phyloP scores from a whole-genome alignment of 2,113 vertebrate species.

The Cephalopholis sonnerati region DNA sequence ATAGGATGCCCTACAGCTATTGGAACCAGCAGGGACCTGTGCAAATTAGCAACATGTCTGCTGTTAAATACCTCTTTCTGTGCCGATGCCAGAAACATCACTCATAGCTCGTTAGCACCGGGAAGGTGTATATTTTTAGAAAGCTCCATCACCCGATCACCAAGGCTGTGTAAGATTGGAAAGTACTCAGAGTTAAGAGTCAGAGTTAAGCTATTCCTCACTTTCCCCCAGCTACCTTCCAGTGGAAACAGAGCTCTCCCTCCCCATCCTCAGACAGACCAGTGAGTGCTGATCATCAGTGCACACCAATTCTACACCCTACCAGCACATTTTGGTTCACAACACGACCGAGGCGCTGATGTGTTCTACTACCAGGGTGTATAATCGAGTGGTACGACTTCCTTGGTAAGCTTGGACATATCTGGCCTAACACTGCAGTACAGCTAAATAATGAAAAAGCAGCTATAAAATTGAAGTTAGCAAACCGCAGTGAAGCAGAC shows the following conservation, averaged over 20 bases:
- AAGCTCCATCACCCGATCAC: slow-evolving; percentile 8
- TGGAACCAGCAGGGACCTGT: slow-evolving; percentile 1
- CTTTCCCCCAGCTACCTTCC: slow-evolving; percentile 1
- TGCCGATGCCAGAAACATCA: slow-evolving; percentile 12
- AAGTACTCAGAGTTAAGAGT: not conserved
- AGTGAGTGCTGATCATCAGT: slow-evolving; percentile 19
- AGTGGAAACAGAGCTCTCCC: not conserved
- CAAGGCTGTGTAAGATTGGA: not conserved
- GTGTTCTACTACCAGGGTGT: slow-evolving; percentile 5
- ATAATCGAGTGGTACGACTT: not conserved
- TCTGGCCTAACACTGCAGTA: not conserved
- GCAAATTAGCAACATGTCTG: slow-evolving; percentile 35
- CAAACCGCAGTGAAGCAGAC: not conserved
- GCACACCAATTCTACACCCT: slow-evolving; percentile 27
- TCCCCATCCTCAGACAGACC: not conserved
- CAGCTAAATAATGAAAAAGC: not conserved
- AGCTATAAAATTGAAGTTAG: not conserved
- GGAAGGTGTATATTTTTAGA: slow-evolving; percentile 17
- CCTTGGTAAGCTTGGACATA: not conserved
- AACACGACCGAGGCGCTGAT: not conserved
- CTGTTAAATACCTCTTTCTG: slow-evolving; percentile 23
- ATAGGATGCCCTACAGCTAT: not conserved
- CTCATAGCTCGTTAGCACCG: slow-evolving; percentile 15
- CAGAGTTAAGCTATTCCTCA: not conserved
- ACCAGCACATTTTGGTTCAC: slow-evolving; percentile 7